Evolutionary conservation across 1,140 invertebrate genomes (phyloP).

Genomic region (Hestina assimilis): DNA sequence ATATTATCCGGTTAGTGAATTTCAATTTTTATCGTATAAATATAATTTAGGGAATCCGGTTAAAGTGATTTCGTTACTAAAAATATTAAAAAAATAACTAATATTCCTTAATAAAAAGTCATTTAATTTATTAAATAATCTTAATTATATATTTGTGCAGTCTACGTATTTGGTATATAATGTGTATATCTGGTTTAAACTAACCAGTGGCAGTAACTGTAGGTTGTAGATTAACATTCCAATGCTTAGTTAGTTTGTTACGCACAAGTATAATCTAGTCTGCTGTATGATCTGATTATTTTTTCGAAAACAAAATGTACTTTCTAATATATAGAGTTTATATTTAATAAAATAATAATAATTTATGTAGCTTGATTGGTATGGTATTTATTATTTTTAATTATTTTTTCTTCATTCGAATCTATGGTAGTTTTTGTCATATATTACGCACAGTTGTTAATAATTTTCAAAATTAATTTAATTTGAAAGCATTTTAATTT

Average conservation of each 20-base stretch:
- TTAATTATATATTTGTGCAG: too few relatives aligned
- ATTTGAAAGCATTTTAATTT: too few relatives aligned
- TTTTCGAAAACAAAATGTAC: background rate
- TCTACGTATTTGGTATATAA: too few relatives aligned
- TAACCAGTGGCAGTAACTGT: conserved; percentile 41
- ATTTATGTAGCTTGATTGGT: too few relatives aligned
- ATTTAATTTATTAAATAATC: too few relatives aligned
- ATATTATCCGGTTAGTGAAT: conserved; percentile 52
- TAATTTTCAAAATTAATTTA: too few relatives aligned
- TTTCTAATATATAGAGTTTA: background rate
- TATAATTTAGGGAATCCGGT: background rate
- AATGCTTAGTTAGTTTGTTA: conserved; percentile 26
- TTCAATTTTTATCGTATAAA: background rate
- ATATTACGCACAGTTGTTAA: too few relatives aligned
- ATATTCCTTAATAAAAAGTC: conserved; percentile 8
- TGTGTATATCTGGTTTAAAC: conserved; percentile 12
- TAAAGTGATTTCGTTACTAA: background rate
- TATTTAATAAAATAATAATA: background rate
- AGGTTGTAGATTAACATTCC: conserved; percentile 66
- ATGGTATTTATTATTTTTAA: too few relatives aligned
- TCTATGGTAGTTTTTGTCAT: too few relatives aligned
- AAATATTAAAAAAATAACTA: background rate
- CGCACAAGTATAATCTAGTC: conserved; percentile 27
- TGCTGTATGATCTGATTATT: conserved; percentile 14
- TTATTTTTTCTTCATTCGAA: too few relatives aligned